Base-by-base conservation (phyloP, 2,797 vertebrate genomes). In the Catharus ustulatus region DNA sequence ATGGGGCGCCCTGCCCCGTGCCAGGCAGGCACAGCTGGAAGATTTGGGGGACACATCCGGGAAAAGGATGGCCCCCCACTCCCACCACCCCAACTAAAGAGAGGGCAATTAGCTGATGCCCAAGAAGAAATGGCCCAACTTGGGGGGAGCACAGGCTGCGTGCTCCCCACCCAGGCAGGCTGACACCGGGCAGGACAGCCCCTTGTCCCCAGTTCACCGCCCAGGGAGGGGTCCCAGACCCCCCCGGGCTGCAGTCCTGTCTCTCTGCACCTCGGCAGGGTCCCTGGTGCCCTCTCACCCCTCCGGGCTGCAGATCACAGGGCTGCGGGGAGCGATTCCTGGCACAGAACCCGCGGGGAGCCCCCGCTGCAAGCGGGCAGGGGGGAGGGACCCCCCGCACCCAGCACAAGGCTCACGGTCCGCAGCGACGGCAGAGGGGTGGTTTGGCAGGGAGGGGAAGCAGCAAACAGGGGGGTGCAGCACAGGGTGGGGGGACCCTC, bases 291-390 rank as follows among this genome's bases (percentile, higher is more conserved):
- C 34, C 61, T 57, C 73, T 76, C 24, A 34, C 23, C 38, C 64
- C 10, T 4, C 36, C 14, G 23, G 29, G n/a, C 74, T n/a, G 68
- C 36, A 83, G 81, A 89, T 89, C 90, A 89, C 93, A 90, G 87
- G 52, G 64, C 27, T 9, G 32, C 64, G 38, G 74, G 58, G 59
- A 84, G 59, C 32, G 61, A 89, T 81, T 87, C 75, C 88, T 36
- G 45, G 45, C 81, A 81, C 0, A 10, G 24, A 59, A 11, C 7
- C 10, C 30, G 49, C 48, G 9, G 3, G 38, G 57, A 72, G 63
- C 52, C 26, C 30, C 55, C 22, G 43, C 30, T 66, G 69, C 6
- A 3, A 11, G 54, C 0, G 4, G 73, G 63, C 46, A 45, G 64
- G 34, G 40, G 5, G 40, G 13, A 40, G 3, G 38, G 52, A 72